These are phyloP conservation scores for Watersipora subatra DNA, from an alignment of 1,140 invertebrate genomes.

Conservation along the genomic window DNA sequence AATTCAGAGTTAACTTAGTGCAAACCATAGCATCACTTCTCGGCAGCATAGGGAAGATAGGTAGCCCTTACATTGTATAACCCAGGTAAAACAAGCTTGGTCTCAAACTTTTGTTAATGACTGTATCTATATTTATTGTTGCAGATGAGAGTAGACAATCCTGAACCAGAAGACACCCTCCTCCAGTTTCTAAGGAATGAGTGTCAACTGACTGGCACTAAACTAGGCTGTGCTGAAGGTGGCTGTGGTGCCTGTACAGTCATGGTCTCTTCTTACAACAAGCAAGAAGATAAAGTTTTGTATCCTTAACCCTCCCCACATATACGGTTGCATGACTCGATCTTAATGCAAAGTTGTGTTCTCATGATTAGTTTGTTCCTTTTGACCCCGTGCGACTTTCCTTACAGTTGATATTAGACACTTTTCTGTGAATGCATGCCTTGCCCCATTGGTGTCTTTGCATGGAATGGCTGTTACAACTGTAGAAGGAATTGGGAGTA, in stretches of 20 bases:
- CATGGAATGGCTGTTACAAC: constrained; percentile 15
- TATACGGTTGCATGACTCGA: too few species aligned
- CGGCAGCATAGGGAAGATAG: too few species aligned
- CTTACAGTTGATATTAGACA: constrained; percentile 8
- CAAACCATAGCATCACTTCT: too few species aligned
- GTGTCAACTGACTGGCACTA: constrained; percentile 61
- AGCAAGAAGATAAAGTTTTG: constrained; percentile 26
- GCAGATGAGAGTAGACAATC: constrained; percentile 55
- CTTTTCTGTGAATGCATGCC: constrained; percentile 13
- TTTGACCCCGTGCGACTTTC: background rate
- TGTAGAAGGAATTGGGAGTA: constrained; percentile 13
- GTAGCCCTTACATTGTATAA: too few species aligned
- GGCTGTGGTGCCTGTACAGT: constrained; percentile 71
- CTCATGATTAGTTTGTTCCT: background rate
- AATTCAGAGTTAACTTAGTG: too few species aligned
- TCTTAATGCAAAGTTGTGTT: background rate
- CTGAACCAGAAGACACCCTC: constrained; percentile 73
- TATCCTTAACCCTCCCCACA: too few species aligned
- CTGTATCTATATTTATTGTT: constrained; percentile 10
- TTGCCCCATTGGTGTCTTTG: constrained; percentile 8
- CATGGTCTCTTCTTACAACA: constrained; percentile 44
- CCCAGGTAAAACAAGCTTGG: too few species aligned
- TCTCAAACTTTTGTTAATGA: too few species aligned
- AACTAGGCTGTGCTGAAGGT: constrained; percentile 60
- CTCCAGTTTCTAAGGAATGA: constrained; percentile 61